Conservation (phyloP, 2,797 vertebrate species). For the Sciaenops ocellatus region DNA sequence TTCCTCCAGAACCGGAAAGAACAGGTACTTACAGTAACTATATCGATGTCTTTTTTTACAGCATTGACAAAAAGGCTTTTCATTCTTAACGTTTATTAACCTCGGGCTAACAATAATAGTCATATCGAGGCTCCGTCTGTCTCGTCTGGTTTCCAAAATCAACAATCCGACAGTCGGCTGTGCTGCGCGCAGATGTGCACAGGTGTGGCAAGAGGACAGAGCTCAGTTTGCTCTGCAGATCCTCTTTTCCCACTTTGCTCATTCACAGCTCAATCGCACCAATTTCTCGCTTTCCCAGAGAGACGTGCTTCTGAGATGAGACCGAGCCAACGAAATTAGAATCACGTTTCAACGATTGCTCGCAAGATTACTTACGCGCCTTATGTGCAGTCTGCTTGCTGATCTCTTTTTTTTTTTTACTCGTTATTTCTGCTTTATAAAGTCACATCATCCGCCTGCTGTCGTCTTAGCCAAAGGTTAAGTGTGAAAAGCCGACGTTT, state of each 20-base stretch:
- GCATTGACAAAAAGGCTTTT: slow-evolving; percentile 20
- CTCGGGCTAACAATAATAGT: neutral
- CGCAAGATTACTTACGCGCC: too few species aligned
- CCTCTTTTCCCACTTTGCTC: neutral
- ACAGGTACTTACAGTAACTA: slow-evolving; percentile 85
- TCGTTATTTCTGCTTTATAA: neutral
- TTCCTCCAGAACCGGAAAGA: slow-evolving; percentile 94
- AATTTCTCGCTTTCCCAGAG: neutral
- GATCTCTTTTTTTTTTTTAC: neutral
- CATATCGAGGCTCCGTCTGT: neutral
- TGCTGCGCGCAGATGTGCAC: neutral
- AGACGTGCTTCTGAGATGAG: neutral
- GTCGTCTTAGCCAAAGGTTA: neutral
- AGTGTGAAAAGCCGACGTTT: slow-evolving; percentile 34
- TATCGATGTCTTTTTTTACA: neutral
- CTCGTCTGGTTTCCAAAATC: neutral
- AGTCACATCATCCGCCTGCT: neutral
- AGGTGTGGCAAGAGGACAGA: neutral
- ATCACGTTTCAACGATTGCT: neutral
- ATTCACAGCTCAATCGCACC: neutral
- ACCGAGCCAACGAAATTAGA: neutral
- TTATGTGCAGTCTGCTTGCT: neutral
- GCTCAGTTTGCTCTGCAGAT: neutral
- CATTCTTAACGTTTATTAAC: slow-evolving; percentile 16
- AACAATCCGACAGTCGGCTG: too few species aligned